These are phyloP conservation scores for Cheirogaleus medius DNA, from an alignment of 2,113 vertebrate genomes.

Conservation along the genomic window DNA sequence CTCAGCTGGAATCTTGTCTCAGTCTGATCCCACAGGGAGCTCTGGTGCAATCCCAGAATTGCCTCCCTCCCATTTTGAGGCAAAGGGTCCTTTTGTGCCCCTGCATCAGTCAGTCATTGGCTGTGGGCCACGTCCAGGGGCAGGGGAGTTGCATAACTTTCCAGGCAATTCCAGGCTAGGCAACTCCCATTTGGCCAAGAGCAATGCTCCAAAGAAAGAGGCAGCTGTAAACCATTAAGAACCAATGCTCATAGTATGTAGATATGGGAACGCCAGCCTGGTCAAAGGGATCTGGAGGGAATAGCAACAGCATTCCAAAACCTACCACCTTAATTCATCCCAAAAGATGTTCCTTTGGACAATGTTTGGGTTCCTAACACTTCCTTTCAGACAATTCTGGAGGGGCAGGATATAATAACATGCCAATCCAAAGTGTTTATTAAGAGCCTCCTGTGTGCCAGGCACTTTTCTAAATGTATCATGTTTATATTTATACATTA, in stretches of 20 bases:
- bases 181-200: constrained; percentile 63
- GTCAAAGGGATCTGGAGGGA: not conserved
- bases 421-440: not conserved
- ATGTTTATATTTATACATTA: not conserved
- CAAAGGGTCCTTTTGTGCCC: constrained; percentile 60
- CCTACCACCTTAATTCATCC: not conserved
- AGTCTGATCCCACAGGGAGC: not conserved
- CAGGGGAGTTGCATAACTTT: constrained; percentile 63
- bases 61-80: constrained; percentile 30
- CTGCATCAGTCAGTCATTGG: constrained; percentile 34
- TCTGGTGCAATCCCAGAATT: not conserved
- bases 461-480: not conserved
- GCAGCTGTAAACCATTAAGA: constrained; percentile 67
- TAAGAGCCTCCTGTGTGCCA: not conserved
- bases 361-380: not conserved
- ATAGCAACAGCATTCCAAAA: not conserved
- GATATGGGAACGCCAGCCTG: not conserved
- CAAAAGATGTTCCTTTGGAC: not conserved
- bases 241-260: not conserved
- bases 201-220: constrained; percentile 56
- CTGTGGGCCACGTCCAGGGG: constrained; percentile 12
- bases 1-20: constrained; percentile 1
- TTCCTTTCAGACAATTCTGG: constrained; percentile 22
- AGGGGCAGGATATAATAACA: not conserved
- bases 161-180: constrained; percentile 56